A percentile compares a stretch with the other conserved stretches of the same genome.
Conservation (phyloP, 2,797 vertebrate species). For the Sciaenops ocellatus region DNA sequence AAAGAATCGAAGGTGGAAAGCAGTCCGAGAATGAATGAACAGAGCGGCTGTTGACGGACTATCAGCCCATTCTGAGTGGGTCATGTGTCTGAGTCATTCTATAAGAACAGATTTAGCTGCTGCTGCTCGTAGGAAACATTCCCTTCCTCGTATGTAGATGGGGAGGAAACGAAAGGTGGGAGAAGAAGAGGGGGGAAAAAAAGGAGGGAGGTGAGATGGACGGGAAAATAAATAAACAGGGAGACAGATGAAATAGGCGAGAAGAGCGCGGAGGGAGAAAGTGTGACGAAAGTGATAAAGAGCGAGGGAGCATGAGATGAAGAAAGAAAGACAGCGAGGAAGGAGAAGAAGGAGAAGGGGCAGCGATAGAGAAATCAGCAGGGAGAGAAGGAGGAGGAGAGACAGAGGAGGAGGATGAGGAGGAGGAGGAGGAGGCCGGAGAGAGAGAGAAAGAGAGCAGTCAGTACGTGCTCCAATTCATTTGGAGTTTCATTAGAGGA, state of each 20-base stretch:
- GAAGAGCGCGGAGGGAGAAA: constrained; percentile 34
- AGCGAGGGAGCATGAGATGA: constrained; percentile 42
- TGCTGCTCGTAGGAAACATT: constrained; percentile 34
- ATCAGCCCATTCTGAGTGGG: constrained; percentile 36
- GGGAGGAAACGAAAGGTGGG: constrained; percentile 18
- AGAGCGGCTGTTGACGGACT: constrained; percentile 27
- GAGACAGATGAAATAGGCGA: constrained; percentile 34
- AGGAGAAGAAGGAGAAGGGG: constrained; percentile 15
- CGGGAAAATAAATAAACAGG: constrained; percentile 38
- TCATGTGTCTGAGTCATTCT: constrained; percentile 56
- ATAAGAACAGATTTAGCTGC: constrained; percentile 40
- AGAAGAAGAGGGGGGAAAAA: constrained; percentile 10
- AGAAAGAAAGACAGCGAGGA: constrained; percentile 27
- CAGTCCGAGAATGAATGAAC: constrained; percentile 10
- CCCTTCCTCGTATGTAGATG: constrained; percentile 35
- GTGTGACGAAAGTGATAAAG: constrained; percentile 61
- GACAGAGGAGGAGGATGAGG: constrained; percentile 14
- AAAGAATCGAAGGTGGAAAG: constrained; percentile 19
- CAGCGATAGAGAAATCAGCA: constrained; percentile 58
- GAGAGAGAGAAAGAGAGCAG: constrained; percentile 51
- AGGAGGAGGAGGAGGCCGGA: constrained; percentile 13
- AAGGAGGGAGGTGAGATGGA: constrained; percentile 31
- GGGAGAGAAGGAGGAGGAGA: constrained; percentile 27
- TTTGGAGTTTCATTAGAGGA: constrained; percentile 86
- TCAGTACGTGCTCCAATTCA: constrained; percentile 82